phyloP scores from a whole-genome alignment of 2,888 invertebrate genomes.

The Ptychoptera contaminata region DNA sequence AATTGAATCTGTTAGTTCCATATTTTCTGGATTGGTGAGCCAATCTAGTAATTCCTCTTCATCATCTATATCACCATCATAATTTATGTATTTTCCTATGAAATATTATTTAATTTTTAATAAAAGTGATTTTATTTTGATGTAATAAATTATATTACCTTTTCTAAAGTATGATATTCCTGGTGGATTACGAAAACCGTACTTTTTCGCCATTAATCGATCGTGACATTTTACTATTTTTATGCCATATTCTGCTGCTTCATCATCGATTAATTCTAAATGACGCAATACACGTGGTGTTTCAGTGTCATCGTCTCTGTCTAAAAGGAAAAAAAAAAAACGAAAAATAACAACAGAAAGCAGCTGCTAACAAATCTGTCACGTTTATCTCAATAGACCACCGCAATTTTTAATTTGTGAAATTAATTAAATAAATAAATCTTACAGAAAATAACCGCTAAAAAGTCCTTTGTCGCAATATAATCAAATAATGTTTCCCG shows the following conservation, averaged over 20 bases:
- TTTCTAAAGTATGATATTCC: constrained; percentile 84
- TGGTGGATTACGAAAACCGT: constrained; percentile 76
- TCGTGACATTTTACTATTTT: constrained; percentile 79
- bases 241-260: constrained; percentile 82
- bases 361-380: not conserved
- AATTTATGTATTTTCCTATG: constrained; percentile 62
- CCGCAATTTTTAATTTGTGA: not conserved
- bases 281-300: constrained; percentile 68
- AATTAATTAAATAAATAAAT: too few relatives aligned
- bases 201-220: constrained; percentile 83
- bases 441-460: constrained; percentile 88
- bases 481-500: constrained; percentile 67
- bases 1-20: constrained; percentile 86
- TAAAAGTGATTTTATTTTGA: not conserved
- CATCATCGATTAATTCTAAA: constrained; percentile 80
- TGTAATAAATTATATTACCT: constrained; percentile 24
- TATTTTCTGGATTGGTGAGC: constrained; percentile 84
- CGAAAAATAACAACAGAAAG: not conserved
- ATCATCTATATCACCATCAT: constrained; percentile 84
- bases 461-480: constrained; percentile 78
- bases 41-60: constrained; percentile 77
- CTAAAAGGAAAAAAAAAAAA: constrained; percentile 30
- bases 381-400: not conserved
- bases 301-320: constrained; percentile 67
- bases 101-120: not conserved